A percentile compares a stretch with the other conserved stretches of the same genome.
Conservation (phyloP, 2,113 vertebrate genomes). For the Terrapene triunguis region DNA sequence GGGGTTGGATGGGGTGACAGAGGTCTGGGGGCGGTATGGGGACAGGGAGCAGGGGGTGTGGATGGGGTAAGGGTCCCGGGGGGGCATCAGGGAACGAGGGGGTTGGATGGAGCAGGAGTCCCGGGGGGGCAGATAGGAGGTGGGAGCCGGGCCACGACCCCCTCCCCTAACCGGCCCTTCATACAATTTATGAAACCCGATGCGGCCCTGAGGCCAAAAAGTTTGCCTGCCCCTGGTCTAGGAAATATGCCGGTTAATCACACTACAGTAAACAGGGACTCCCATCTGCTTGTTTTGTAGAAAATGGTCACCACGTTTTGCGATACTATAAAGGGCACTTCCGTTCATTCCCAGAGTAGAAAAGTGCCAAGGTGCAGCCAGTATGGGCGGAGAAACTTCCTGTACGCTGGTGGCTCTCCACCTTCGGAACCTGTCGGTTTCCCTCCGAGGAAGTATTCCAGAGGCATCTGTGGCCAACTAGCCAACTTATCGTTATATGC, state of each 20-base stretch:
- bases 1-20: too few species aligned
- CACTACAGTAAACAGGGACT: not conserved
- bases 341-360: constrained; percentile 2
- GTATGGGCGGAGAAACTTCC: not conserved
- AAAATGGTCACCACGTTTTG: not conserved
- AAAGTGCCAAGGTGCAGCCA: not conserved
- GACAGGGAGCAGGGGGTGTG: too few species aligned
- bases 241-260: constrained; percentile 16
- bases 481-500: accelerated
- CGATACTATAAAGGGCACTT: not conserved
- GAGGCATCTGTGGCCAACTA: not conserved
- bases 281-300: not conserved
- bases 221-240: too few species aligned
- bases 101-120: too few species aligned
- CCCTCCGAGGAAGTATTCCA: not conserved
- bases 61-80: too few species aligned
- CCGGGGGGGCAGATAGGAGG: too few species aligned
- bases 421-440: not conserved
- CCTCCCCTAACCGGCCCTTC: too few species aligned
- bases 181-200: too few species aligned
- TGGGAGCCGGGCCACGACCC: too few species aligned
- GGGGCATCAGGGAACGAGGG: too few species aligned
- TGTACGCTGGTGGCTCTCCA: not conserved
- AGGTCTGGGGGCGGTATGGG: too few species aligned
- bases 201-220: too few species aligned